These are phyloP conservation scores for Saturnia pavonia DNA, from an alignment of 2,888 invertebrate genomes.

Conservation along the genomic window DNA sequence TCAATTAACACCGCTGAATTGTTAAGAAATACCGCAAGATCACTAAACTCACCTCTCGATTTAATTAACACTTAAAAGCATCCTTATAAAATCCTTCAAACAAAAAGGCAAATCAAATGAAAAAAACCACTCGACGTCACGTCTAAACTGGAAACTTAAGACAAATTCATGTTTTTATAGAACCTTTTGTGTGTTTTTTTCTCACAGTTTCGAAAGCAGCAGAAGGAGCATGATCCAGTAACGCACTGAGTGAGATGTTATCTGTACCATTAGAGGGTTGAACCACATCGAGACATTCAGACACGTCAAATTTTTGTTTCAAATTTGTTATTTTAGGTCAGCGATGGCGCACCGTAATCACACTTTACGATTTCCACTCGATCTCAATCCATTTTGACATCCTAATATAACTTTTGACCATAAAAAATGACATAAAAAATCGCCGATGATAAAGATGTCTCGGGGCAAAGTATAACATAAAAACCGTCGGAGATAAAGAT, in stretches of 20 bases:
- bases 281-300: constrained; percentile 71
- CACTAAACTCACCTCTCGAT: constrained; percentile 62
- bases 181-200: constrained; percentile 75
- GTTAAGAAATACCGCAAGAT: constrained; percentile 61
- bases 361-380: constrained; percentile 20
- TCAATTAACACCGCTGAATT: constrained; percentile 40
- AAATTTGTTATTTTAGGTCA: constrained; percentile 67
- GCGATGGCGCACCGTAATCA: constrained; percentile 46
- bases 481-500: constrained; percentile 51
- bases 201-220: constrained; percentile 75
- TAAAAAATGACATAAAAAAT: constrained; percentile 2
- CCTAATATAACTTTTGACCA: constrained; percentile 11
- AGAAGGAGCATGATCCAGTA: constrained; percentile 77
- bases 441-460: constrained; percentile 18
- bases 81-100: constrained; percentile 63
- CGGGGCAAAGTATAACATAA: constrained; percentile 32
- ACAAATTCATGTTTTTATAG: constrained; percentile 74
- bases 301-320: constrained; percentile 69
- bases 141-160: constrained; percentile 67
- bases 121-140: constrained; percentile 76
- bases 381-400: constrained; percentile 30
- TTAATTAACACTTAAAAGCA: constrained; percentile 76
- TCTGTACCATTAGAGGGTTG: constrained; percentile 73
- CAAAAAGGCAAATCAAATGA: constrained; percentile 52
- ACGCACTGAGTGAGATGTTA: constrained; percentile 75